Percentiles rank a stretch among this genome's conserved stretches.
Conservation (phyloP, 2,888 invertebrate genomes). For the Polymixis lichenea region DNA sequence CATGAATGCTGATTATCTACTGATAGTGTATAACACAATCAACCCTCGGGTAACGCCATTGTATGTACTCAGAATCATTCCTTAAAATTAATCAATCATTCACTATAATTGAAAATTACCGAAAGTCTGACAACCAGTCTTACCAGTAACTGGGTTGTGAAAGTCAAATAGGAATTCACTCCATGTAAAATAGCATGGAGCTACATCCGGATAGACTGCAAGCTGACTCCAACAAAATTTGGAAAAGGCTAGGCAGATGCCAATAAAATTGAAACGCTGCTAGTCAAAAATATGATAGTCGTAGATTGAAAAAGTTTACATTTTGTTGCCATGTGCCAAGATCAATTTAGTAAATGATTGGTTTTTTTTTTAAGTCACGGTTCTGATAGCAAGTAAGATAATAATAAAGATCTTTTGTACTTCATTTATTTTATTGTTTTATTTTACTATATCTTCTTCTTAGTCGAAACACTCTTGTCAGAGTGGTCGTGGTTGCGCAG, state of each 20-base stretch:
- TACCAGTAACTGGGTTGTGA: background rate
- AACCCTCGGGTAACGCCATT: no score
- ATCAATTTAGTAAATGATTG: background rate
- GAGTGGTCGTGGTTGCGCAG: no score
- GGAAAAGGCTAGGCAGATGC: background rate
- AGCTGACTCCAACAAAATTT: background rate
- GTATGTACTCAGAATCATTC: background rate
- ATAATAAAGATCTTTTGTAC: constrained; percentile 3
- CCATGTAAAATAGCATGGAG: background rate
- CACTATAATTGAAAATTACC: background rate
- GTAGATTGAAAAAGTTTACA: background rate
- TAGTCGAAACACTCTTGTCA: no score
- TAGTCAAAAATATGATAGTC: background rate
- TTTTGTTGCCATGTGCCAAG: background rate
- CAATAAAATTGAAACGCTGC: background rate
- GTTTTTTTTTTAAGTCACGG: background rate
- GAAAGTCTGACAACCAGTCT: background rate
- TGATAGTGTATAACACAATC: no score
- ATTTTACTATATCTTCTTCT: no score
- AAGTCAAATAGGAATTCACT: background rate
- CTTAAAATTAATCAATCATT: background rate
- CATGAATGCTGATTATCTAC: no score
- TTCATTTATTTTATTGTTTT: background rate
- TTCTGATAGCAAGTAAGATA: background rate
- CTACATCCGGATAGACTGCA: background rate